Conservation (phyloP, 2,888 invertebrate species). For the Limenitis camilla region DNA sequence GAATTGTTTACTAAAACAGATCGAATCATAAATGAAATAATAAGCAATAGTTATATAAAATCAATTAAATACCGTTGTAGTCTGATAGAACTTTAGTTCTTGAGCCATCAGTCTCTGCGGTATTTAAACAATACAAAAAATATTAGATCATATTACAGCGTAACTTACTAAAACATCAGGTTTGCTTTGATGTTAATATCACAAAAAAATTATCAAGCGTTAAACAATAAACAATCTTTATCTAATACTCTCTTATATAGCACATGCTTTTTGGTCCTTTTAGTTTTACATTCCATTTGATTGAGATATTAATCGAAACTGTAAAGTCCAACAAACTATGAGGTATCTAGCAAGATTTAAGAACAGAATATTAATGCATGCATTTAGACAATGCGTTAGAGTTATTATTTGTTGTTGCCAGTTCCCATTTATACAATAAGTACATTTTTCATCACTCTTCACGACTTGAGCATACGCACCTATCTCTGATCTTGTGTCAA, state of each 20-base stretch:
- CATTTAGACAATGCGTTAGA: too few relatives aligned
- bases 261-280: too few relatives aligned
- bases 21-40: slow-evolving; percentile 3
- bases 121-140: slow-evolving; percentile 38
- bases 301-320: too few relatives aligned
- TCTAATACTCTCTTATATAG: too few relatives aligned
- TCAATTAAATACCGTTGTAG: slow-evolving; percentile 52
- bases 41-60: slow-evolving; percentile 19
- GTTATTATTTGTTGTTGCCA: too few relatives aligned
- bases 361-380: too few relatives aligned
- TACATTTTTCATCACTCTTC: too few relatives aligned
- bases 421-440: too few relatives aligned
- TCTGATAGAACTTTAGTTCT: slow-evolving; percentile 67
- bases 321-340: too few relatives aligned
- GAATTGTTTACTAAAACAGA: slow-evolving; percentile 13
- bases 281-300: neutral
- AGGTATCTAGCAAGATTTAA: too few relatives aligned
- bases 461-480: neutral
- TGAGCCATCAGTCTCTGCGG: slow-evolving; percentile 67
- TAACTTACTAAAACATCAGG: neutral
- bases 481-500: slow-evolving; percentile 8
- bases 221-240: neutral
- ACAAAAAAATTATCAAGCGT: slow-evolving; percentile 13
- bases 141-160: neutral
- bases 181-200: slow-evolving; percentile 18